phyloP scores from a whole-genome alignment of 2,113 vertebrate genomes.

The Phylloscopus trochiloides region DNA sequence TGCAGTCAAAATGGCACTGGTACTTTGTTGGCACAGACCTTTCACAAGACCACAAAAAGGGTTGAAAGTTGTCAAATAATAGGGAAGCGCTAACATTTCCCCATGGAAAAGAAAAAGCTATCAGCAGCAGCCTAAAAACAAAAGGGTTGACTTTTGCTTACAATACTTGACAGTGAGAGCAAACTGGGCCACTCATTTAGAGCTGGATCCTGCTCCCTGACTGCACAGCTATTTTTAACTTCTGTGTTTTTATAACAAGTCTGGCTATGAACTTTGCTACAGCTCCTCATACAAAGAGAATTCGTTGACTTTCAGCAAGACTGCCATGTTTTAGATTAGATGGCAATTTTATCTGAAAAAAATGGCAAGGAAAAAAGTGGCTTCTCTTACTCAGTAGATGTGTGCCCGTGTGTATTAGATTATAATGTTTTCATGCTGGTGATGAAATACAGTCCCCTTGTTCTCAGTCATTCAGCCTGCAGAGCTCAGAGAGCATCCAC shows the following conservation, averaged over 20 bases:
- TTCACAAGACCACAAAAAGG: neutral
- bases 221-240: conserved; percentile 35
- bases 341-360: neutral
- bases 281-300: neutral
- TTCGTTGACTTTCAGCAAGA: neutral
- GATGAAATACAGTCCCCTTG: neutral
- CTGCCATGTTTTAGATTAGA: neutral
- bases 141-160: conserved; percentile 25
- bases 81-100: neutral
- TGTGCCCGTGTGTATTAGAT: neutral
- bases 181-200: conserved; percentile 56
- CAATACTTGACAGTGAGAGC: neutral
- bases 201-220: neutral
- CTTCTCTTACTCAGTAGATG: neutral
- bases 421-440: neutral
- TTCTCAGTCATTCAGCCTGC: neutral
- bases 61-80: neutral
- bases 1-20: neutral
- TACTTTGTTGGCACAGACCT: neutral
- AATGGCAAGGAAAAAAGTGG: neutral
- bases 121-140: neutral
- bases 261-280: neutral
- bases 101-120: neutral
- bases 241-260: neutral
- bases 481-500: neutral